Conservation (phyloP, 2,888 invertebrate genomes). For the Diachrysia chrysitis region DNA sequence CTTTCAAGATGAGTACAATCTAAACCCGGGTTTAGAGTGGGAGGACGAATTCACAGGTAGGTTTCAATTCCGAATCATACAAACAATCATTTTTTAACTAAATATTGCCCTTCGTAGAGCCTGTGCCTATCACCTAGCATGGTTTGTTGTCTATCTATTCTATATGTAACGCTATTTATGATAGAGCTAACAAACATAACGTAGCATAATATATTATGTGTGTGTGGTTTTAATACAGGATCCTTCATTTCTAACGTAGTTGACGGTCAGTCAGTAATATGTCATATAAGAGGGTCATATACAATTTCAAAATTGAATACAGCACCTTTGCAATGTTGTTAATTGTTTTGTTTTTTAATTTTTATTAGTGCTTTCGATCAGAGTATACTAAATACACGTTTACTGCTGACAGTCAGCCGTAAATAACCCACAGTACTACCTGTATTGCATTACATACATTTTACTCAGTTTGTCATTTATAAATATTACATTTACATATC, state of each 20-base stretch:
- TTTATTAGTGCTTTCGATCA: conserved; percentile 21
- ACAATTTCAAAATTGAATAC: background rate
- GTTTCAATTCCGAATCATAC: conserved; percentile 90
- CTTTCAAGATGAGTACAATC: conserved; percentile 99
- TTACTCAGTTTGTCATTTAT: conserved; percentile 47
- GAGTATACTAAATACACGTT: conserved; percentile 26
- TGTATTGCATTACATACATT: conserved; percentile 58
- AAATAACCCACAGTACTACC: conserved; percentile 36
- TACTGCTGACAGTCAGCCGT: conserved; percentile 49
- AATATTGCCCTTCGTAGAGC: conserved; percentile 85
- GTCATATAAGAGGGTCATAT: background rate
- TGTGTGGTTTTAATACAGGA: conserved; percentile 67
- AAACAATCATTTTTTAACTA: conserved; percentile 82
- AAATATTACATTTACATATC: conserved; percentile 53
- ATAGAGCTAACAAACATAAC: conserved; percentile 79
- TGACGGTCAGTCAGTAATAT: conserved; percentile 49
- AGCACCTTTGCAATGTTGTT: background rate
- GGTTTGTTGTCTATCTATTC: conserved; percentile 82
- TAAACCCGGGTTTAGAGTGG: conserved; percentile 99
- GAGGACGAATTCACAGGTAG: conserved; percentile 99
- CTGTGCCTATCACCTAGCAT: conserved; percentile 87
- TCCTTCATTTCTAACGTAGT: conserved; percentile 39
- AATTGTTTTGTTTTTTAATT: background rate
- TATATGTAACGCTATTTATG: conserved; percentile 70
- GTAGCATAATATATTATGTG: conserved; percentile 61